phyloP scores from a whole-genome alignment of 2,888 invertebrate genomes.

The Erebia epiphron region DNA sequence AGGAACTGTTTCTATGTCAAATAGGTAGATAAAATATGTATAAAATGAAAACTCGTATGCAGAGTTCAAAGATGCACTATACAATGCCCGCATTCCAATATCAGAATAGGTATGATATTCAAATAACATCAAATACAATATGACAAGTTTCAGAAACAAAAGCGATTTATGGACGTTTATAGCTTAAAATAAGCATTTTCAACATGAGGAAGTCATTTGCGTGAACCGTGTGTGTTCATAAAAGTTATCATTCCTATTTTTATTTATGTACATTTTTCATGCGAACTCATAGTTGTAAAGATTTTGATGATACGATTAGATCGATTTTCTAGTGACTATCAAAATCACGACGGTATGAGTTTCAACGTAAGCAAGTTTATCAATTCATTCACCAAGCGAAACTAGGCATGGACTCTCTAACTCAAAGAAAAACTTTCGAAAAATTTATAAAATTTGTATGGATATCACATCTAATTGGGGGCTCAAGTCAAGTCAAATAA shows the following conservation, averaged over 20 bases:
- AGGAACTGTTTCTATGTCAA: not conserved
- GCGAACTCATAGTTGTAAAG: constrained; percentile 21
- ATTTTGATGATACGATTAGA: too few relatives aligned
- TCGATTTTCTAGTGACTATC: not conserved
- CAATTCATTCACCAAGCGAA: too few relatives aligned
- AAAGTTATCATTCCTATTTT: constrained; percentile 28
- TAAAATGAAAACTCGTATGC: not conserved
- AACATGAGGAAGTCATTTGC: constrained; percentile 16
- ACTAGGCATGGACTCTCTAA: too few relatives aligned
- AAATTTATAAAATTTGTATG: too few relatives aligned
- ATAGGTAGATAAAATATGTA: not conserved
- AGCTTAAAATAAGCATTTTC: constrained; percentile 37
- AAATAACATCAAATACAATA: constrained; percentile 4
- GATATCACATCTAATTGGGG: too few relatives aligned
- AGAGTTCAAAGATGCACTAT: not conserved
- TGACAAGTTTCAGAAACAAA: constrained; percentile 30
- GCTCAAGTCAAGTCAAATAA: too few relatives aligned
- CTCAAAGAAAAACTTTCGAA: too few relatives aligned
- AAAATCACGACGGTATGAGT: too few relatives aligned
- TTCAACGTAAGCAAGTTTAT: too few relatives aligned
- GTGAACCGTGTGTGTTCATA: constrained; percentile 13
- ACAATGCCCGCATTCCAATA: not conserved
- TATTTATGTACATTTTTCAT: constrained; percentile 33
- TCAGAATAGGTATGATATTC: not conserved
- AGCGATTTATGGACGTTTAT: constrained; percentile 31